Evolutionary conservation across 2,113 vertebrate genomes (phyloP), one percentile per base, ranked within the genome.

Genomic region (Cairina moschata): DNA sequence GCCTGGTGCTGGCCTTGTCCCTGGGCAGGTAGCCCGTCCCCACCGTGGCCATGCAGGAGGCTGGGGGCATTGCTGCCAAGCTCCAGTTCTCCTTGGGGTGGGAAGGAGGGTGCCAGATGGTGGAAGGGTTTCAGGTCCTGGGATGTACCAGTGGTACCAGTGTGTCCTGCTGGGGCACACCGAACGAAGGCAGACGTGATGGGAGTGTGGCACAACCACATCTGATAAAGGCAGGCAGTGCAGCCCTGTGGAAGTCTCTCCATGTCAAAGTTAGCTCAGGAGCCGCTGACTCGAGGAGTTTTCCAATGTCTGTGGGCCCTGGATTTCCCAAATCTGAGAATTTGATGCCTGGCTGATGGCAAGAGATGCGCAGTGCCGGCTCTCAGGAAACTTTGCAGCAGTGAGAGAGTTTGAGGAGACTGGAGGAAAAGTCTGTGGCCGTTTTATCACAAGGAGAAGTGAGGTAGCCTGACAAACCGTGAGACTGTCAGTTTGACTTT

Each of bases 221-320:
- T n/a, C 63, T 3, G 46, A 21, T 23, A 10, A 23, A 13, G 44
- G 26, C 6, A 4, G 67, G 34, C 46, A 32, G n/a, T 1, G 1
- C 63, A 9, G 3, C 1, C 74, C n/a, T 73, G 69, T 59, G 91
- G 21, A 25, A 1, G 34, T 6, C 75, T 67, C 68, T 46, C 78
- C 8, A 1, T 5, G 26, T 44, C 15, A 7, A 0, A 0, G 2
- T 0, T 25, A 2, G 23, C 31, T 50, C 52, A 8, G 38, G 62
- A 22, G 26, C 59, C 1, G 1, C 59, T 17, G 13, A 2, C 56
- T n/a, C 26, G 18, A 44, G 31, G 23, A 6, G 14, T 6, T 36
- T 83, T 29, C 54, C 63, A 1, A 0, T 38, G n/a, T 54, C 73
- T 67, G 59, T 58, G 31, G 65, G 11, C 17, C 0, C 44, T 78